Evolutionary conservation across 2,888 invertebrate genomes (phyloP), one percentile per base, ranked within the genome.

Genomic region (Parapristionchus giblindavisi): DNA sequence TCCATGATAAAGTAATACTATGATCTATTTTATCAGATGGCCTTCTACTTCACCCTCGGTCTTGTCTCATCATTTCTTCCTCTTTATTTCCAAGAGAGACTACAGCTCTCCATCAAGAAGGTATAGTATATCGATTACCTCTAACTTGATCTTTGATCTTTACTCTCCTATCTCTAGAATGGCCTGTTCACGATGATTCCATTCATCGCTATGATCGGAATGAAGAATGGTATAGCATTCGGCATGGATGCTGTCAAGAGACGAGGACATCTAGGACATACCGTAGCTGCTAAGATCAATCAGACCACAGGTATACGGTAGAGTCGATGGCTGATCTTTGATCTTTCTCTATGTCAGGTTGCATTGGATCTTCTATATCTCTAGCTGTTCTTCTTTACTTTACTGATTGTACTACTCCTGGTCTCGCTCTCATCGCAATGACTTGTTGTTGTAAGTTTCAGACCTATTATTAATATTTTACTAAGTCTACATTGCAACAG

Each of bases 21-120:
- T 48, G 21, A n/a, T n/a, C 24, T 17, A 14, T 11, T 8, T 29
- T 8, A 38, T 6, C 36, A 38, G 60, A 36, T 73, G 8, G 60
- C 73, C 2, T 73, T 73, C 51, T 61, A 61, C 73, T 73, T 61
- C 51, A 73, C 61, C 3, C 43, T 73, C 36, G 73, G 73, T 51
- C 11, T 61, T 29, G 29, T 51, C 4, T 43, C 73, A 17, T 60
- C 73, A 1, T 73, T 73, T 51, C 51, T 73, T 3, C 73, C 73
- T 21, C 40, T 38, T 14, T 73, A 40, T 38, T 61, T 61, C 51
- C 51, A 73, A 36, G 73, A 73, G 27, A 29, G 61, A 32, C 21
- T 73, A 24, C 21, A 61, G 61, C 51, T 73, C 27, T 61, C 73
- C 24, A 43, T 73, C 24, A 21, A 21, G 36, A 60, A 73, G 34